Evolutionary conservation across 2,797 vertebrate genomes (phyloP), one percentile per base, ranked within the genome.

Genomic region (Argyrosomus regius): DNA sequence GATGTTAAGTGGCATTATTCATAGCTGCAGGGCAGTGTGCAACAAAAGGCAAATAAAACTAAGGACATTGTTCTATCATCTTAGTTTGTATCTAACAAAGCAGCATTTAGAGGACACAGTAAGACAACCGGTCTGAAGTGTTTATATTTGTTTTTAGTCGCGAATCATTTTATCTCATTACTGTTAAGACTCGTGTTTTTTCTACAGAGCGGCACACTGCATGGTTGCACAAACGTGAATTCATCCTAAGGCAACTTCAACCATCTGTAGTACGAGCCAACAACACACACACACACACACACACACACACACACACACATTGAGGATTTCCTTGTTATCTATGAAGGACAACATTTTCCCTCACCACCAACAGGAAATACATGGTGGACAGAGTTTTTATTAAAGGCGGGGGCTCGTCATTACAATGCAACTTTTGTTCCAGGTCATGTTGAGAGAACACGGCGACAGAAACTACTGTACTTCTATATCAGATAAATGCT

Each of bases 211-310:
- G 28, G 11, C 65, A 72, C 49, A 7, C 35, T 70, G 75, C 76
- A 75, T 72, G 77, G 43, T 5, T 82, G 63, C 81, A 80, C 64
- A 67, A 75, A 76, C 49, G 65, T 17, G 31, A 85, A 76, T 81
- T 76, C 17, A 76, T 72, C 80, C 77, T 24, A 4, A 56, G 68
- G 83, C 73, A 70, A 72, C 46, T 69, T 81, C 17, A 49, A 70
- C 70, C 71, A 81, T 86, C 78, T 75, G 72, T 70, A 79, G 24
- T 54, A 56, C 61, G 69, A 72, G 70, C 41, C 68, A 79, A 77
- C 70, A 31, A 31, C 6, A 31, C 31, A 31, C 31, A 31, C 31
- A 28, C 26, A 26, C 26, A 26, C 31, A 35, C 31, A 35, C 31
- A 39, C 35, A 39, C 35, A 39, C 35, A 35, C 31, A 35, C 7